phyloP scores from a whole-genome alignment of 2,888 invertebrate species.

The Brachynemurus nebulosus region DNA sequence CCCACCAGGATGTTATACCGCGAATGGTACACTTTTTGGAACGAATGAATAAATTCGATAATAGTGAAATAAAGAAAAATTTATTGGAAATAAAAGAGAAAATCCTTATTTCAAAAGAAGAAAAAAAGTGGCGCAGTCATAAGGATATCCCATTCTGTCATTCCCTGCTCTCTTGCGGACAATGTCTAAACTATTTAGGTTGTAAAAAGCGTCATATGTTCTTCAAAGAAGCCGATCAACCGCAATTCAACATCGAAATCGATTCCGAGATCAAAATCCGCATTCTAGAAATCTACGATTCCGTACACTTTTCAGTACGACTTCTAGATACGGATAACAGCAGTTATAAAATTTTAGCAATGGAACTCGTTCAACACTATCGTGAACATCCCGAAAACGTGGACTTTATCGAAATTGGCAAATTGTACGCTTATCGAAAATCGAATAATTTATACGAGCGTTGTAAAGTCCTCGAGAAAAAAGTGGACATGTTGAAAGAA shows the following conservation, averaged over 20 bases:
- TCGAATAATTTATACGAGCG: not conserved
- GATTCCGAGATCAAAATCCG: not conserved
- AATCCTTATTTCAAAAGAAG: slow-evolving; percentile 1
- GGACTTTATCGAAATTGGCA: not conserved
- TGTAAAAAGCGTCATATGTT: slow-evolving; percentile 3
- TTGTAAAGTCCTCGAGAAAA: slow-evolving; percentile 2
- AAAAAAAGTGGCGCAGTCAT: not conserved
- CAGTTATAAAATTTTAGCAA: not conserved
- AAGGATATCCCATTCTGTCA: not conserved
- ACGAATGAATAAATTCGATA: no score
- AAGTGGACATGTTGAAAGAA: no score
- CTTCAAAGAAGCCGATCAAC: not conserved
- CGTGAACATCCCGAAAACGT: not conserved
- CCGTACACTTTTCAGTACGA: slow-evolving; percentile 3
- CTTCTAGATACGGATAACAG: not conserved
- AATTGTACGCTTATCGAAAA: not conserved
- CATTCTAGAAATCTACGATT: not conserved
- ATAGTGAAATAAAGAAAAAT: not conserved
- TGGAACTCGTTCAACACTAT: not conserved
- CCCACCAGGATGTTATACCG: not conserved
- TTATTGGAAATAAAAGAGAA: not conserved
- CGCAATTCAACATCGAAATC: not conserved
- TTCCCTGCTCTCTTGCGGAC: not conserved
- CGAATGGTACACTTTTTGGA: slow-evolving; percentile 5
- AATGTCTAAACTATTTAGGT: not conserved